Percentiles rank a stretch among this genome's conserved stretches.
Conservation (phyloP, 2,888 invertebrate species). For the Bellardia pandia region DNA sequence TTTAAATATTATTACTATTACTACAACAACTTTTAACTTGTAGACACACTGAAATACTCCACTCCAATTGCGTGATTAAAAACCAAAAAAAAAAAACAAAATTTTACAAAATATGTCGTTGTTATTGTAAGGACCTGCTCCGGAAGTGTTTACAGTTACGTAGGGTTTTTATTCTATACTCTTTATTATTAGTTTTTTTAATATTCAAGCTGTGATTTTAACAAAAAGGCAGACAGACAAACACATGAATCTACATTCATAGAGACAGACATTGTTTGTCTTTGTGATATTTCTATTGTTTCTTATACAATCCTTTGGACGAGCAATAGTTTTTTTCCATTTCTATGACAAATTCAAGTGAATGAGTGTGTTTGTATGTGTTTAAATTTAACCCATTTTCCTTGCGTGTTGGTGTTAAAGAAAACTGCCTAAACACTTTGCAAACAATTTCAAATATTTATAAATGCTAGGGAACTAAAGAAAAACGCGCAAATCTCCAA, state of each 20-base stretch:
- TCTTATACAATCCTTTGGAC: conserved; percentile 18
- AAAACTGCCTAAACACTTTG: background rate
- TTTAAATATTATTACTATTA: conserved; percentile 24
- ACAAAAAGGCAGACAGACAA: background rate
- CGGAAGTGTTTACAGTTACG: conserved; percentile 58
- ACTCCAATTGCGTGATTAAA: conserved; percentile 24
- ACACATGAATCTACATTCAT: background rate
- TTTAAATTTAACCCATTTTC: conserved; percentile 50
- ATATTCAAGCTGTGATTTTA: conserved; percentile 48
- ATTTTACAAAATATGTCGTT: conserved; percentile 9
- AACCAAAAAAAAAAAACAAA: conserved; percentile 25
- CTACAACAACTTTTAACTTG: conserved; percentile 17
- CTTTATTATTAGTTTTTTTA: background rate
- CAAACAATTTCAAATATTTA: conserved; percentile 21
- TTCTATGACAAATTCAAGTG: conserved; percentile 12
- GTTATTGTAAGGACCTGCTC: conserved; percentile 30
- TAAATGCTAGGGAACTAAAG: background rate
- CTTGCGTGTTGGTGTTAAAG: conserved; percentile 37
- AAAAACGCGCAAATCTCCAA: conserved; percentile 37
- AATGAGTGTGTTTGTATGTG: conserved; percentile 24
- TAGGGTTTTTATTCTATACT: background rate
- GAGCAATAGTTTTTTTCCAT: background rate
- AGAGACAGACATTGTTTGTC: background rate
- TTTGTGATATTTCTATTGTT: conserved; percentile 36
- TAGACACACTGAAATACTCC: background rate